A percentile compares a stretch with the other conserved stretches of the same genome.
Evolutionary conservation across 1,140 invertebrate species (phyloP).

Genomic region (Drosophila novamexicana): DNA sequence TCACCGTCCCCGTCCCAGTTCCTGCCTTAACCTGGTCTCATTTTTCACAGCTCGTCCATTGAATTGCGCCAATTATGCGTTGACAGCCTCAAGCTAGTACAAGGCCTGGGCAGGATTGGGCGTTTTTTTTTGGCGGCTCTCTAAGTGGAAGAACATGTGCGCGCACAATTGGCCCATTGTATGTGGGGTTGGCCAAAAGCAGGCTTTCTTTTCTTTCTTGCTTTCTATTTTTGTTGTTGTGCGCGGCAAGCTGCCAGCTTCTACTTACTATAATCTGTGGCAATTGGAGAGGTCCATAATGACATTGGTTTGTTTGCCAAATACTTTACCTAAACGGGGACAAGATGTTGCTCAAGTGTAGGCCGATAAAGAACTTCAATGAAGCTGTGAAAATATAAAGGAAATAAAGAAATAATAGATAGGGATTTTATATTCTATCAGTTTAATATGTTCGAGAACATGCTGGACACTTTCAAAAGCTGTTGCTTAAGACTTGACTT

Average conservation of each 20-base stretch:
- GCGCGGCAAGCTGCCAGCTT: constrained; percentile 51
- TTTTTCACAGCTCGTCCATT: constrained; percentile 63
- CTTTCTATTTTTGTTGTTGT: background rate
- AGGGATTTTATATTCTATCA: background rate
- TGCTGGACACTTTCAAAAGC: too few relatives aligned
- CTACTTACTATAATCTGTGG: constrained; percentile 31
- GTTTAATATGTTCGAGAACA: background rate
- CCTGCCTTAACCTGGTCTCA: constrained; percentile 43
- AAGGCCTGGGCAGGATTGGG: background rate
- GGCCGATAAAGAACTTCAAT: background rate
- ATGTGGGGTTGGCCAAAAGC: constrained; percentile 23
- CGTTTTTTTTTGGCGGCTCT: background rate
- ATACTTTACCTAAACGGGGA: background rate
- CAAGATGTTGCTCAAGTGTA: constrained; percentile 2
- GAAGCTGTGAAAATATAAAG: too few relatives aligned
- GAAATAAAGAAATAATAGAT: too few relatives aligned
- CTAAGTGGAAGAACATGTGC: constrained; percentile 42
- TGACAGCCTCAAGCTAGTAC: constrained; percentile 62
- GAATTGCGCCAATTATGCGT: constrained; percentile 75
- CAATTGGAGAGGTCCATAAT: constrained; percentile 17
- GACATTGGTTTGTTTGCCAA: constrained; percentile 34
- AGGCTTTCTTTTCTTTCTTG: constrained; percentile 3
- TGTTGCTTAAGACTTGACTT: too few relatives aligned
- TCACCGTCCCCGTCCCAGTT: background rate
- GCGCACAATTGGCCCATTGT: constrained; percentile 46